Conservation (phyloP, 2,888 invertebrate species). For the Adelognathus sp. region DNA sequence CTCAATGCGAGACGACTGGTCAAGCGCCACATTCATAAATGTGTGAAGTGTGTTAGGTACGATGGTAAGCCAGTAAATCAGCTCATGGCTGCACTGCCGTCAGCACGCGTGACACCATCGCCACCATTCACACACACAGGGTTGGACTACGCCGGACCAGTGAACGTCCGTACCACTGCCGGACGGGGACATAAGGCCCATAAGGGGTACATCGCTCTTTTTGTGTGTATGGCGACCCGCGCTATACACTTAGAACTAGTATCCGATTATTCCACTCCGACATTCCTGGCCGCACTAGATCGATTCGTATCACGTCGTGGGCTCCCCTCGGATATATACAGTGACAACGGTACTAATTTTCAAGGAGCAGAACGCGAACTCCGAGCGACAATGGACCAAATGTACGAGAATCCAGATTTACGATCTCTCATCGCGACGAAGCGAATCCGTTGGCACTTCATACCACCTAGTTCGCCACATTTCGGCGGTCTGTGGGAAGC, state of each 20-base stretch:
- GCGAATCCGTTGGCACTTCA: constrained; percentile 40
- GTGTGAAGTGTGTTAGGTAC: constrained; percentile 39
- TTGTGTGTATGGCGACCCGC: constrained; percentile 50
- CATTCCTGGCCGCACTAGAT: constrained; percentile 48
- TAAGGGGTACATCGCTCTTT: constrained; percentile 31
- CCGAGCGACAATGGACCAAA: constrained; percentile 19
- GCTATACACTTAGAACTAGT: constrained; percentile 45
- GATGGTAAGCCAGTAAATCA: background rate
- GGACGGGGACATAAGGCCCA: background rate
- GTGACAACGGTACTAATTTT: constrained; percentile 57
- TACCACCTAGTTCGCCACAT: constrained; percentile 42
- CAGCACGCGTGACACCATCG: constrained; percentile 9
- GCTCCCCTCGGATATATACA: constrained; percentile 24
- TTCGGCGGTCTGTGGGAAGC: constrained; percentile 57
- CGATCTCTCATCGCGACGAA: background rate
- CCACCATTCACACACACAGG: constrained; percentile 40
- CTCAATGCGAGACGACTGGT: background rate
- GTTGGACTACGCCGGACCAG: constrained; percentile 43
- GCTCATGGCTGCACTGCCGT: constrained; percentile 34
- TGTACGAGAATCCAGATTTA: constrained; percentile 35
- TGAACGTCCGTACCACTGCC: background rate
- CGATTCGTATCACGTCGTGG: constrained; percentile 45
- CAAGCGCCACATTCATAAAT: constrained; percentile 14
- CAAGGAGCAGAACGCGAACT: constrained; percentile 54
- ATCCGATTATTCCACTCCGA: constrained; percentile 26